Base-by-base conservation (phyloP, 2,797 vertebrate genomes). In the Melanotaenia nigrans region DNA sequence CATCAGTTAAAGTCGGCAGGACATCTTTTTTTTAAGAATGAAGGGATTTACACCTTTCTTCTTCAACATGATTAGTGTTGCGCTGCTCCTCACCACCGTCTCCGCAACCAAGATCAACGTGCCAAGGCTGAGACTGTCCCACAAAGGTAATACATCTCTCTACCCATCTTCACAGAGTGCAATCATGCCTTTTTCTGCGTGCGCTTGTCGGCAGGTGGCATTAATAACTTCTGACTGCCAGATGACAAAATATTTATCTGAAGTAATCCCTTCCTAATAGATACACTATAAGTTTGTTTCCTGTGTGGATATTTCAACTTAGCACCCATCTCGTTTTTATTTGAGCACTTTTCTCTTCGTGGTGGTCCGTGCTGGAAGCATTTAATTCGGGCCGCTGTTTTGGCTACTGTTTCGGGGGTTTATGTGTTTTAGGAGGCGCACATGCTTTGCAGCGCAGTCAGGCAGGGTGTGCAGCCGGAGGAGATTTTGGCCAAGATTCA, bases 61-160 rank as follows among this genome's bases (percentile, higher is more conserved):
- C 63, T 53, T 42, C 64, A 59, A 11, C 25, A 35, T 81, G 73
- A 35, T 91, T 64, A 28, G 91, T 54, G 7, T 77, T 56, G 77
- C 79, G 36, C 70, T 92, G 3, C 81, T 92, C n/a, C 1, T 88
- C 79, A 33, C 75, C 57, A 67, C 57, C 14, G 58, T 73, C 25
- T 84, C 89, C 58, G 74, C 86, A 10, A 89, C 78, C 79, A 95
- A 93, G 82, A 72, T 88, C 36, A 94, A 92, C 42, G 90, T 94
- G 16, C 94, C 94, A 3, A 89, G 94, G 0, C 90, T 95, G 84
- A 94, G 94, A 61, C 92, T 95, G 58, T 89, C 93, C n/a, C 87
- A 93, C 65, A 94, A 94, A 94, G 94, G 94, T 95, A 86, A 82
- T 51, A 0, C 9, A 63, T 20, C 20, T 1, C 62, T 58, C 56